phyloP scores from a whole-genome alignment of 2,797 vertebrate genomes.

The Ctenopoma kingsleyae region DNA sequence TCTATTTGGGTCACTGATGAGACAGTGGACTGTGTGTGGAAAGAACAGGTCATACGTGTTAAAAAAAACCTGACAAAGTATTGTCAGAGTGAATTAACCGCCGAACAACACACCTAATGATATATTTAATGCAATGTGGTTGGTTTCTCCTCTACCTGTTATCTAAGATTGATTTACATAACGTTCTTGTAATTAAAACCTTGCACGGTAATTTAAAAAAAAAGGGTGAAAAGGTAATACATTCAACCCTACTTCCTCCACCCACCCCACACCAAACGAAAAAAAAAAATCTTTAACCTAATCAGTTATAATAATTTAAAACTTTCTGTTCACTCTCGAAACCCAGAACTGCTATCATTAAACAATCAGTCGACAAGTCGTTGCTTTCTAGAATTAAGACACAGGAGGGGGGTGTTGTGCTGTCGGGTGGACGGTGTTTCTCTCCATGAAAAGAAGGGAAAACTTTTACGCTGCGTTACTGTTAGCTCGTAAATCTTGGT shows the following conservation, averaged over 20 bases:
- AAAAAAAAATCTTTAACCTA: neutral
- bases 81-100: rapidly evolving
- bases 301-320: neutral
- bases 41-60: neutral
- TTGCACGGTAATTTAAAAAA: neutral
- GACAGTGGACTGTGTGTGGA: constrained; percentile 12
- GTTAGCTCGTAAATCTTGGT: constrained; percentile 39
- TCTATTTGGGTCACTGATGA: constrained; percentile 20
- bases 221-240: neutral
- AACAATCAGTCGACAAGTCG: constrained; percentile 19
- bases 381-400: constrained; percentile 74
- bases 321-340: neutral
- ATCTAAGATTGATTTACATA: rapidly evolving
- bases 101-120: rapidly evolving
- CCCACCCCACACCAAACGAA: neutral
- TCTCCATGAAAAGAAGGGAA: constrained; percentile 29
- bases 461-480: constrained; percentile 54
- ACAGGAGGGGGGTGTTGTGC: constrained; percentile 82
- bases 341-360: neutral
- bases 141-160: rapidly evolving
- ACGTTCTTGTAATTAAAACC: rapidly evolving
- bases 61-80: neutral
- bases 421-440: constrained; percentile 36
- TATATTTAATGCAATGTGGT: rapidly evolving
- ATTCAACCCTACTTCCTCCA: neutral